Base-by-base conservation (phyloP, 2,888 invertebrate genomes). In the Lordiphosa andalusiaca region DNA sequence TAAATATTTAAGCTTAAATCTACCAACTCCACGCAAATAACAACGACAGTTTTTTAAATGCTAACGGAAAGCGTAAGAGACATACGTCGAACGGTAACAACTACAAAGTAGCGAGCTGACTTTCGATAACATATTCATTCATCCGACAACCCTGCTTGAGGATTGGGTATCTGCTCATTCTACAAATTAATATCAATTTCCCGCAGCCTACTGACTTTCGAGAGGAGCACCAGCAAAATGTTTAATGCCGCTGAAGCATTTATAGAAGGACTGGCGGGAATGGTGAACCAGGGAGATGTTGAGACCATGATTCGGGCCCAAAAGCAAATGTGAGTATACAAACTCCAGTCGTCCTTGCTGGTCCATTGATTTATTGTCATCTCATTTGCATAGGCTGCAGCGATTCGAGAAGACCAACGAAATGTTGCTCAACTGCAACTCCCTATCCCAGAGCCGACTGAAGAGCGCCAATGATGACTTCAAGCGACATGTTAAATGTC, bases 391-490 rank as follows among this genome's bases (percentile, higher is more conserved):
- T 86, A 97, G 97, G 96, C 89, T 99, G 23, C 96, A 96, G 84
- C 92, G 98, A 53, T 99, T 98, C 90, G 99, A 99, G 87, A 99
- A 99, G 89, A 99, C 99, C 0, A 99, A 99, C 86, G 99, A 99
- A 91, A 99, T 99, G 99, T 90, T 99, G 30, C 94, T 96, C 7
- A 99, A 98, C 88, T 98, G 98, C 88, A 98, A 98, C 89, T 95
- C 96, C 13, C 89, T 99, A n/a, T 97, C 98, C 0, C 94, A 95
- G 3, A 94, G 94, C 67, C 92, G 99, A 9, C 92, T 97, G 52
- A 95, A 96, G 84, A 93, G 93, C 16, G 97, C 98, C 0, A 94
- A 93, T 6, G 93, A 93, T 0, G 98, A 99, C 86, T 97, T 98
- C 81, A 96, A 95, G 84, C 95, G 94, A 73, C 98, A 98, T 86